phyloP scores from a whole-genome alignment of 2,113 vertebrate species.

The Rattus rattus region DNA sequence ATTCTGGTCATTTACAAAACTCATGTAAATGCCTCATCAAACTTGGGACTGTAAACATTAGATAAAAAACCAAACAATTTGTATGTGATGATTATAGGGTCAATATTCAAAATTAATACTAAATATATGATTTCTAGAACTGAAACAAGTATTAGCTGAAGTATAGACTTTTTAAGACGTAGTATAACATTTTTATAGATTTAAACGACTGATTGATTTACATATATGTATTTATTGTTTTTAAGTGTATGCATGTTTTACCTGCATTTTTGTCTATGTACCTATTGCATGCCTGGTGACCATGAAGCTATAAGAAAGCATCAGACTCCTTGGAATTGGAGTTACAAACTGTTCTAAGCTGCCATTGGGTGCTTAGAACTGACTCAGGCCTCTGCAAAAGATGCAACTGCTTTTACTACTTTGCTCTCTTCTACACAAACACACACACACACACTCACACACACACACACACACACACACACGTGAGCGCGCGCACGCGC shows the following conservation, averaged over 20 bases:
- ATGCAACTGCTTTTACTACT: not conserved
- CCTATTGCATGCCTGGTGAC: not conserved
- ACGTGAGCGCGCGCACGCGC: no score
- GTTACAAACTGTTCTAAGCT: no score
- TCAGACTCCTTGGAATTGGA: not conserved
- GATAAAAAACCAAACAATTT: not conserved
- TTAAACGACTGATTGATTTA: not conserved
- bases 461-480: no score
- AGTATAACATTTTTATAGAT: not conserved
- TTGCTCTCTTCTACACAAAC: not conserved
- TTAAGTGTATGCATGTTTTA: not conserved
- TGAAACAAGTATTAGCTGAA: not conserved
- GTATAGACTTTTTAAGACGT: not conserved
- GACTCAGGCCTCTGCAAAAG: not conserved
- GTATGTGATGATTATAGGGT: not conserved
- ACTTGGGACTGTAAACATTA: not conserved
- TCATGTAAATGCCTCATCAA: not conserved
- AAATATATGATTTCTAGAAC: not conserved
- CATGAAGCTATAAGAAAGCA: not conserved
- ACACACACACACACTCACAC: no score
- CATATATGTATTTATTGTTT: not conserved
- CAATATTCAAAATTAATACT: not conserved
- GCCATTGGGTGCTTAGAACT: not conserved
- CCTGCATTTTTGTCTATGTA: not conserved
- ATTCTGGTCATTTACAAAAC: not conserved